Conservation (phyloP, 92 coral and sea anemone genomes). For the Epizoanthus ramosus region DNA sequence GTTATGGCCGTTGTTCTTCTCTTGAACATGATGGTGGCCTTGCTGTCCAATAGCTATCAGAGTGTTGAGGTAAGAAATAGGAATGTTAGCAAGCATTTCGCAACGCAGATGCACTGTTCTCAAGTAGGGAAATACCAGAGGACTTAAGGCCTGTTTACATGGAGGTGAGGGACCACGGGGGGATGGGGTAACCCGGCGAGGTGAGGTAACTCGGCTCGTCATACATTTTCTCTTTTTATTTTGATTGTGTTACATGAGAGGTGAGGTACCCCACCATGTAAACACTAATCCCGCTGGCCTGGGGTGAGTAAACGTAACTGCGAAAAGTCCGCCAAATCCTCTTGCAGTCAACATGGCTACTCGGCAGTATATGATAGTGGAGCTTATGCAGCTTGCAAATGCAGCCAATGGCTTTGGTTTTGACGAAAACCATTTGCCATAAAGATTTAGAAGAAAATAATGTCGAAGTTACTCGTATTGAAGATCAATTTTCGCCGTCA, state of each 20-base stretch:
- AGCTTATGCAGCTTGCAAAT: background rate
- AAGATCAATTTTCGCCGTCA: slow-evolving; percentile 8
- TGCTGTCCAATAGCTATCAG: too few relatives aligned
- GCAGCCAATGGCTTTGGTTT: background rate
- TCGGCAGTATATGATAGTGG: background rate
- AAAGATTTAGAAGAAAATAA: slow-evolving; percentile 7
- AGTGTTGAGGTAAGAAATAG: too few relatives aligned
- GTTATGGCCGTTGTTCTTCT: too few relatives aligned
- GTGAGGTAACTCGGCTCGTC: slow-evolving; percentile 12
- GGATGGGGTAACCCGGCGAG: background rate
- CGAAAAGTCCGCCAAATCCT: slow-evolving; percentile 8
- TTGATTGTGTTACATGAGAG: background rate
- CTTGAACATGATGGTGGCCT: too few relatives aligned
- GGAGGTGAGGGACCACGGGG: slow-evolving; percentile 10
- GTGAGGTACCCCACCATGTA: background rate
- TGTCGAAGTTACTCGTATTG: slow-evolving; percentile 1
- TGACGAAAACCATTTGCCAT: slow-evolving; percentile 1
- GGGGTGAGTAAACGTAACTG: slow-evolving; percentile 2
- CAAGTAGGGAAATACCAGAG: too few relatives aligned
- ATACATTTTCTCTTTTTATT: slow-evolving; percentile 17
- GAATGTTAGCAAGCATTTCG: too few relatives aligned
- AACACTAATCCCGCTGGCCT: background rate
- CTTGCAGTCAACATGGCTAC: slow-evolving; percentile 6
- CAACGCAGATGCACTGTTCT: too few relatives aligned
- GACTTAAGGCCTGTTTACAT: slow-evolving; percentile 24